These are phyloP conservation scores for Zingel zingel DNA, from an alignment of 2,113 vertebrate species.

Conservation along the genomic window DNA sequence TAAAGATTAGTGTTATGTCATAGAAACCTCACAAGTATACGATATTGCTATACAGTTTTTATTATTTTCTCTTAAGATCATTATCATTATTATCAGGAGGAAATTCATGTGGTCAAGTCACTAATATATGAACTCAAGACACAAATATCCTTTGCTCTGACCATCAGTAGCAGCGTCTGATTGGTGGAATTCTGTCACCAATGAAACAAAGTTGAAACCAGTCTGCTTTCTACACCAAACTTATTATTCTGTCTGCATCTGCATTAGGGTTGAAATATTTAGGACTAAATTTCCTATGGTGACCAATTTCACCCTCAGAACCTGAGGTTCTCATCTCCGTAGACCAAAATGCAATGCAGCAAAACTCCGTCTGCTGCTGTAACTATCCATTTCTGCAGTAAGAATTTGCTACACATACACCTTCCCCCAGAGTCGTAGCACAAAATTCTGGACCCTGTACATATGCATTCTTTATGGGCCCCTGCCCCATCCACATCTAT, in stretches of 20 bases:
- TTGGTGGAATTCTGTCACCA: background rate
- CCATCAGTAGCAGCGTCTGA: background rate
- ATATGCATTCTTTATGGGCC: no score
- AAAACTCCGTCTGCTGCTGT: background rate
- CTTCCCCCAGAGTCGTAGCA: background rate
- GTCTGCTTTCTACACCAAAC: background rate
- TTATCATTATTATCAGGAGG: background rate
- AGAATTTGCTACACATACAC: background rate
- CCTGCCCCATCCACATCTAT: no score
- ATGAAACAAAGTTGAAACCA: background rate
- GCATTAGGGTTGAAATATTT: background rate
- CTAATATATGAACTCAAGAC: background rate
- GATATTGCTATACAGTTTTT: no score
- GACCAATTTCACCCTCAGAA: background rate
- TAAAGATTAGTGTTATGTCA: background rate
- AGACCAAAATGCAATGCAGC: slow-evolving; percentile 7
- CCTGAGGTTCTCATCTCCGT: background rate
- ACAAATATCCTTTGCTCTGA: background rate
- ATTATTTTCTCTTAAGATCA: background rate
- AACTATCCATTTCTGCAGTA: background rate
- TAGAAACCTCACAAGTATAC: no score
- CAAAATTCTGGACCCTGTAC: no score
- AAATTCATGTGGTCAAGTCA: background rate
- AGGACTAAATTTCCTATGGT: background rate
- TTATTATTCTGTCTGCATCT: background rate